phyloP scores from a whole-genome alignment of 2,113 vertebrate genomes.

The Rhombomys opimus region DNA sequence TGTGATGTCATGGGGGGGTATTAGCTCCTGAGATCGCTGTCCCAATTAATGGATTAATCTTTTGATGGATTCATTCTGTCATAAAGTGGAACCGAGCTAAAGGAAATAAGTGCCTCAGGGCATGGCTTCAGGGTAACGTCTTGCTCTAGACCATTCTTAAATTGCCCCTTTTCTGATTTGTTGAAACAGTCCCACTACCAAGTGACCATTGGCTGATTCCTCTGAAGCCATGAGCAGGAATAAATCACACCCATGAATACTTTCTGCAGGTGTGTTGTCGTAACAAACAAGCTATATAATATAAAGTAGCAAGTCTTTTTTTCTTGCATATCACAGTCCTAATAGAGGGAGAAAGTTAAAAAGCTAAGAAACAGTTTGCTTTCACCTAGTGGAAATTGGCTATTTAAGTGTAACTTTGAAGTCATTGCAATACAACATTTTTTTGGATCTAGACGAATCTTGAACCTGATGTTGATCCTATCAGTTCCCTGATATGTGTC shows the following conservation, averaged over 20 bases:
- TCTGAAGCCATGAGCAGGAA: neutral
- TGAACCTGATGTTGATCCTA: neutral
- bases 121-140: neutral
- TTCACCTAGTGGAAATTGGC: neutral
- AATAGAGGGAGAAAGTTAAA: neutral
- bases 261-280: neutral
- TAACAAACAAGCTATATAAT: neutral
- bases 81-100: neutral
- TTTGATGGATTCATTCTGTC: neutral
- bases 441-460: neutral
- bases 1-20: neutral
- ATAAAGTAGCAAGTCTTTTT: neutral
- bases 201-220: neutral
- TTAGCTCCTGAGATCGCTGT: neutral
- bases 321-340: neutral
- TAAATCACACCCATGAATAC: neutral
- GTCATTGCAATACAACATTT: neutral
- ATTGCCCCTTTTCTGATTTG: neutral
- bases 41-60: neutral
- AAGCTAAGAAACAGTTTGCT: conserved; percentile 12
- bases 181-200: neutral
- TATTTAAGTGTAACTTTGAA: neutral
- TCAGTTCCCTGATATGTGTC: neutral
- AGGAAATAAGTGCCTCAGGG: neutral
- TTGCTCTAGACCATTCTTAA: no score